Base-by-base conservation (phyloP, 2,888 invertebrate genomes). In the Scaptomyza parva region DNA sequence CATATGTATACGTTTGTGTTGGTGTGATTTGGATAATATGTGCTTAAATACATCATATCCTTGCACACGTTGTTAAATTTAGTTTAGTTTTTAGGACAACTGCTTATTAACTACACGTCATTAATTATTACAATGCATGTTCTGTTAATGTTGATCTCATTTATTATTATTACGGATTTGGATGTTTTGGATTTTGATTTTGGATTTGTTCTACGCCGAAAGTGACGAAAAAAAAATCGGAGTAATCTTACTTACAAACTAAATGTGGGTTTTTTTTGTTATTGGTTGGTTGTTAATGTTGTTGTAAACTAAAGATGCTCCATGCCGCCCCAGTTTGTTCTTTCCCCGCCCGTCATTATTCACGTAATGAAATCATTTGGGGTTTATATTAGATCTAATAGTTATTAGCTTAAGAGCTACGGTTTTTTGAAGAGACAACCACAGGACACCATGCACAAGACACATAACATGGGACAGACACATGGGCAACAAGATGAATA, bases 381-480 rank as follows among this genome's bases (percentile, higher is more conserved):
- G 17, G 33, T 8, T 14, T 39, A 20, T 59, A 30, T 30, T 30
- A 59, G 30, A 54, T 59, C 37, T 53, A 59, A 54, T 70, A 70
- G 53, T 68, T 28, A 68, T 68, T 48, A 66, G 66, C 53, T 53
- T 53, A 65, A 39, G 41, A 41, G 70, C 52, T 69, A 51, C n/a
- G 44, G 40, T 44, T 35, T 44, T 8, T 35, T 35, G 35, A 51
- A 17, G 47, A 18, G 44, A 45, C 26, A 30, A 18, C 18, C 47
- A 44, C 9, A n/a, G 30, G 30, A 30, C 18, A 30, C 9, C 2
- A 20, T 28, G 11, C 26, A 28, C 17, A 28, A 9, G 28, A 28
- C 28, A 41, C 11, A n/a, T 17, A 17, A 45, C 39, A 39, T 11
- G 35, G 22, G n/a, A n/a, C n/a, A 22, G n/a, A 20, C 33, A 37